These are phyloP conservation scores for Aphaenogaster rudis DNA, from an alignment of 1,140 invertebrate species.

Conservation along the genomic window DNA sequence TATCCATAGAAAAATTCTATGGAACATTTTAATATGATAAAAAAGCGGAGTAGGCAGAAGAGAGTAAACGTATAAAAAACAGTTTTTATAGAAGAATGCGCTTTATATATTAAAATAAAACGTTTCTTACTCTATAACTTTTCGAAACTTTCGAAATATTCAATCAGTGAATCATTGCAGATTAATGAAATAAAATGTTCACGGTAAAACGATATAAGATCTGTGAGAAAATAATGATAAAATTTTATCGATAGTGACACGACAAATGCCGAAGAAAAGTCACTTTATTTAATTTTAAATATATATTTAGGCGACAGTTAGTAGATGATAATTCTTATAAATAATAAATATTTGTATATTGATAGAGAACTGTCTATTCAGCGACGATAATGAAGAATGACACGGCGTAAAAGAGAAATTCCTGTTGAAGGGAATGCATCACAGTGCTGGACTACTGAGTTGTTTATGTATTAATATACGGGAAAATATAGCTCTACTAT, in stretches of 20 bases:
- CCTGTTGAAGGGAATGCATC: not conserved
- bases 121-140: not conserved
- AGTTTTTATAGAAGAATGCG: not conserved
- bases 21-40: not conserved
- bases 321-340: not conserved
- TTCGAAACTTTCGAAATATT: not conserved
- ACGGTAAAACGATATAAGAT: not conserved
- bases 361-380: not conserved
- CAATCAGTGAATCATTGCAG: not conserved
- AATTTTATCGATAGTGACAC: not conserved
- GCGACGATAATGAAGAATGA: not conserved
- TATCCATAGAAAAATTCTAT: not conserved
- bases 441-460: not conserved
- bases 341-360: not conserved
- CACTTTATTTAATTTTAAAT: not conserved
- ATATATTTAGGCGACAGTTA: not conserved
- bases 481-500: not conserved
- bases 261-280: not conserved
- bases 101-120: not conserved
- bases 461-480: not conserved
- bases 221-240: not conserved
- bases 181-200: not conserved
- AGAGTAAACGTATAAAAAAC: not conserved
- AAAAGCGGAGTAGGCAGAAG: not conserved
- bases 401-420: not conserved